These are phyloP conservation scores for Rhorus exstirpatorius DNA, from an alignment of 2,888 invertebrate genomes.

Conservation along the genomic window DNA sequence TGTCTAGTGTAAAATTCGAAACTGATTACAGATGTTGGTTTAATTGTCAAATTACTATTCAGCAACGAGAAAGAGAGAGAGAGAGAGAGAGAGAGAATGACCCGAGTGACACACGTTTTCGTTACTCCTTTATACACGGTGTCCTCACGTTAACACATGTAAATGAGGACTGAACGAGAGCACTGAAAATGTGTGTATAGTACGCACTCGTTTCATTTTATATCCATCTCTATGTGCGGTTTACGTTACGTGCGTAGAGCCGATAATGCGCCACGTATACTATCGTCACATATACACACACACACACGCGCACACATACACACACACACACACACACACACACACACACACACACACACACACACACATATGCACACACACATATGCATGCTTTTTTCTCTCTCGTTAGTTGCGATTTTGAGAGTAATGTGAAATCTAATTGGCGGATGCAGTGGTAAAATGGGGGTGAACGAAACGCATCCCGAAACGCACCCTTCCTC, in stretches of 20 bases:
- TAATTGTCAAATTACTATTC: slow-evolving; percentile 76
- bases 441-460: neutral
- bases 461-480: neutral
- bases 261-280: slow-evolving; percentile 49
- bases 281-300: slow-evolving; percentile 1
- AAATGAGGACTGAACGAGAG: slow-evolving; percentile 47
- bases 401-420: slow-evolving; percentile 44
- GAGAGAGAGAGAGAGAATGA: neutral
- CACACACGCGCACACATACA: neutral
- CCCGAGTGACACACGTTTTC: slow-evolving; percentile 10
- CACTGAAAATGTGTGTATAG: slow-evolving; percentile 1
- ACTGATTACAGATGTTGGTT: slow-evolving; percentile 78
- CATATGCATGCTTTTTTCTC: neutral
- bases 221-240: slow-evolving; percentile 44
- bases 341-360: neutral
- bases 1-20: slow-evolving; percentile 64
- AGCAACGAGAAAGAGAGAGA: slow-evolving; percentile 3
- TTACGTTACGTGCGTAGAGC: slow-evolving; percentile 42
- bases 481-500: neutral
- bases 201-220: slow-evolving; percentile 28
- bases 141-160: slow-evolving; percentile 57
- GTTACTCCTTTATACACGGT: slow-evolving; percentile 11
- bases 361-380: neutral
- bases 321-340: slow-evolving; percentile 4
- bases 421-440: slow-evolving; percentile 27